Base-by-base conservation (phyloP, 64 coral and sea anemone genomes). In the Stylophora pistillata region DNA sequence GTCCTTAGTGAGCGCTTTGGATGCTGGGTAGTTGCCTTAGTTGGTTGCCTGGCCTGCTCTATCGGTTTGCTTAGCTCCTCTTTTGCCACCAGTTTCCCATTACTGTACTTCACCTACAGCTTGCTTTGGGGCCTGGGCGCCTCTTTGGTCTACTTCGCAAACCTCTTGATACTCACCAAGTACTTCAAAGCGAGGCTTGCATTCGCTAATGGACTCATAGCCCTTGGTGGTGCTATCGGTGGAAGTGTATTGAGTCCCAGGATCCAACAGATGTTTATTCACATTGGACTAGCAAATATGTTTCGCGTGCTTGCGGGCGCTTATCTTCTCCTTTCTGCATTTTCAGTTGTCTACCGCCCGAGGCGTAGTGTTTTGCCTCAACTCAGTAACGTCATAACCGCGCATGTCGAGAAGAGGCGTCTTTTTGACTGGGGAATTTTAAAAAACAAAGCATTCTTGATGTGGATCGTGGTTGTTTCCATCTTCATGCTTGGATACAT, bases 101-200 rank as follows among this genome's bases (percentile, higher is more conserved):
- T 92, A 30, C 59, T 95, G 21, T 95, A 95, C 94, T 85, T 95
- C 71, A 92, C 94, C 57, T 91, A 95, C 79, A 87, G 94, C 57
- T 32, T 89, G 3, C 54, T 95, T 9, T 95, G 89, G 89, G 94
- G 94, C 7, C 30, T 95, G 23, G 94, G 94, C 10, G 82, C 94
- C 18, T 91, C 89, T 73, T 75, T 95, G 18, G 57, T 88, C 23
- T 95, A 95, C 56, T 88, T 83, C 13, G 52, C 86, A 11, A 58
- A 90, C 34, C 85, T 95, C 59, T 60, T 91, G 13, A 87, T 88
- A 15, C 55, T 95, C 20, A 86, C 86, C 2, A 89, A 76, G 74
- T 72, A 82, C 55, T 93, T 79, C 27, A 86, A 93, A 66, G 37
- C 72, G 47, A 79, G 71, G 12, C 70, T 93, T 64, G 78, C 86